Base-by-base conservation (phyloP, 2,113 vertebrate species). In the Catharus bicknelli region DNA sequence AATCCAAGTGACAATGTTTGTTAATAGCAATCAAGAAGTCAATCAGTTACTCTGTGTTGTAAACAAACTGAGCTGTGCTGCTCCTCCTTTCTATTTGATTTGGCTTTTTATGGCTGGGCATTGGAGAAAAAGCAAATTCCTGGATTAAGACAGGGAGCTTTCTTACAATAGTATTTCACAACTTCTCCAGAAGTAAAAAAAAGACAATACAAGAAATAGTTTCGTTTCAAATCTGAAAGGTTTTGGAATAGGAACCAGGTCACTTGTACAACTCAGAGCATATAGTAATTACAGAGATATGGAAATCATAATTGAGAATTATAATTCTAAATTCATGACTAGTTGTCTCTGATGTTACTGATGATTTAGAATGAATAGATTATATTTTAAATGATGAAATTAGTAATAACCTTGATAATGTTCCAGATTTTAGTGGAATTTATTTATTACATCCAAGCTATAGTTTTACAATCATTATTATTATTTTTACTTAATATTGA, bases 1-100 rank as follows among this genome's bases (percentile, higher is more conserved):
- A 80, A 40, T 53, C 25, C 38, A 54, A 77, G 59, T 47, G 67
- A 54, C 62, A 73, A 42, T 66, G 80, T 73, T 88, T 93, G 19
- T 48, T 83, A 77, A 83, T 86, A 88, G 76, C 30, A 83, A 54
- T 88, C 53, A 94, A 74, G 48, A 90, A 51, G 30, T 67, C 5
- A 1, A 72, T 72, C 36, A 75, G 6, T 86, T 91, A 72, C 50
- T 16, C 68, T 72, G 40, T 89, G 42, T 68, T 89, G 12, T 66
- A 76, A 90, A 68, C 13, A 78, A 75, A 72, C 9, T 1, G 2
- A 61, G 48, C 48, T 76, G 18, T 57, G n/a, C 12, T 79, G 38
- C 38, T 40, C 36, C 61, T 76, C 30, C 27, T 84, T 87, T 82
- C 36, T 82, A 19, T 78, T 53, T 72, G 40, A 64, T 68, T 75